Percentiles rank a stretch among this genome's conserved stretches.
phyloP scores from a whole-genome alignment of 1,140 invertebrate genomes.

The Geopemphigus sp. region DNA sequence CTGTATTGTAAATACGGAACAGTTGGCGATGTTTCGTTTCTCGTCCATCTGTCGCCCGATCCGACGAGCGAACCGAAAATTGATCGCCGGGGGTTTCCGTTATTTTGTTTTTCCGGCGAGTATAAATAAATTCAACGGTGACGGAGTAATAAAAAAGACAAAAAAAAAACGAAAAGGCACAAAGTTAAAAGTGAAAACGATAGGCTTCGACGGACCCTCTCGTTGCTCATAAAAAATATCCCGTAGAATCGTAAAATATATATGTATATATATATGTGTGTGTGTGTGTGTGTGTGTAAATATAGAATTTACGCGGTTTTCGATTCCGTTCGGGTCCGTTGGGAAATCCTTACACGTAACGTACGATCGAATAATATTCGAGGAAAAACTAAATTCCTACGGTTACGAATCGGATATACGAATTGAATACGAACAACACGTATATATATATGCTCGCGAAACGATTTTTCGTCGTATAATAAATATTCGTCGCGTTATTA shows the following conservation, averaged over 20 bases:
- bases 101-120: background rate
- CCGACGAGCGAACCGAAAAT: background rate
- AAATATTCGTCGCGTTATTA: background rate
- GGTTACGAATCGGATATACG: background rate
- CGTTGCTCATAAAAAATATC: conserved; percentile 39
- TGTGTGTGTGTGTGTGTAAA: background rate
- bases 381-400: background rate
- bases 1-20: background rate
- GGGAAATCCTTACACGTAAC: conserved; percentile 35
- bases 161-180: conserved; percentile 8
- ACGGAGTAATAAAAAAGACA: conserved; percentile 45
- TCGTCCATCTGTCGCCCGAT: background rate
- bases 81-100: background rate
- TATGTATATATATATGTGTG: background rate
- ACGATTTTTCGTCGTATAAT: background rate
- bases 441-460: background rate
- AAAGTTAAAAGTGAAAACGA: conserved; percentile 43
- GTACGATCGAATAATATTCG: conserved; percentile 27
- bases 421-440: background rate
- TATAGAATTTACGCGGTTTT: conserved; percentile 25
- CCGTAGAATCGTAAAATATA: conserved; percentile 19
- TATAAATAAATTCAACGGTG: conserved; percentile 44
- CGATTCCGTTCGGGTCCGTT: background rate
- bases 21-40: conserved; percentile 13
- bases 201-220: conserved; percentile 13